These are phyloP conservation scores for Isurus oxyrinchus DNA, from an alignment of 2,113 vertebrate genomes.

Conservation along the genomic window DNA sequence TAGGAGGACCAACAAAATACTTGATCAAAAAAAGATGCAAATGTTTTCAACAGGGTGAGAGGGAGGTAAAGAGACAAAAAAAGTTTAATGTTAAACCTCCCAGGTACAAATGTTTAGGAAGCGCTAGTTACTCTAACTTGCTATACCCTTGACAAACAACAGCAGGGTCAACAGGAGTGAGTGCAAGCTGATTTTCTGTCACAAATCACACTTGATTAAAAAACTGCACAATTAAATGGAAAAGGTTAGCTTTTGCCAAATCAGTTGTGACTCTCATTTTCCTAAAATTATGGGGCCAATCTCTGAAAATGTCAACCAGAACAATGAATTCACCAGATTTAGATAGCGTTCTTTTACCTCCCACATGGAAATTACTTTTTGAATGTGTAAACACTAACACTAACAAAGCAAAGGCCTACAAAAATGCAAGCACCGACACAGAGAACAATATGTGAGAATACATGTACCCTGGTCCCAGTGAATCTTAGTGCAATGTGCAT, in stretches of 20 bases:
- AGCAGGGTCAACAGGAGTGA: not conserved
- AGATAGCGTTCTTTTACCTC: no score
- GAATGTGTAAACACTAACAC: not conserved
- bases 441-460: not conserved
- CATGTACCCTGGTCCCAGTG: conserved; percentile 42
- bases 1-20: not conserved
- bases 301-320: not conserved
- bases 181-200: not conserved
- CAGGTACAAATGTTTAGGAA: not conserved
- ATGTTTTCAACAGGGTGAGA: not conserved
- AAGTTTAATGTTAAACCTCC: not conserved
- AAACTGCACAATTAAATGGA: not conserved
- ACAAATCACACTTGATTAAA: not conserved
- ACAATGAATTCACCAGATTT: not conserved
- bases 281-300: not conserved
- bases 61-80: not conserved
- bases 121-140: not conserved
- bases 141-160: not conserved
- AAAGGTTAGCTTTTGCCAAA: not conserved
- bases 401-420: not conserved
- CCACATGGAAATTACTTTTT: not conserved
- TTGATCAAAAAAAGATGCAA: not conserved
- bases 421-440: not conserved
- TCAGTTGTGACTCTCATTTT: not conserved
- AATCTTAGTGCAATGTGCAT: conserved; percentile 49